These are phyloP conservation scores for Pogonus chalceus DNA, from an alignment of 1,140 invertebrate species.

Conservation along the genomic window DNA sequence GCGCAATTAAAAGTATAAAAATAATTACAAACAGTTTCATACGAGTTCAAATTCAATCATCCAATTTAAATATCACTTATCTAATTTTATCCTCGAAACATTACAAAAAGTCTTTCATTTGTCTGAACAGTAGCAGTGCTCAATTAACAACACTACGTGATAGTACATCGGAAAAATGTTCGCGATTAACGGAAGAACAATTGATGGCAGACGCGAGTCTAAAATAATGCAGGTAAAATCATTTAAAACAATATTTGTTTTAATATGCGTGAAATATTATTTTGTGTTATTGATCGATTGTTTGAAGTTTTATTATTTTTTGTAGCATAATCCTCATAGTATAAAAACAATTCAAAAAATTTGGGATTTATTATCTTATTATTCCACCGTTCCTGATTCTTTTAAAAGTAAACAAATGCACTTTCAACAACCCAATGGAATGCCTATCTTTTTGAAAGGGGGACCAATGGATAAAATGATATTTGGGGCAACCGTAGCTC, in stretches of 20 bases:
- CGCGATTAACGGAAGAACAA: no score
- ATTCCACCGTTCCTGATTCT: background rate
- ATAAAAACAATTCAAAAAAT: background rate
- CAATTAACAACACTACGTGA: no score
- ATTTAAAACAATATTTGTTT: background rate
- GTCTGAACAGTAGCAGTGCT: no score
- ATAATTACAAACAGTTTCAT: no score
- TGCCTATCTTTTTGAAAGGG: conserved; percentile 37
- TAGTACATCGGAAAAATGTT: no score
- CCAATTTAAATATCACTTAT: no score
- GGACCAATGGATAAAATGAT: conserved; percentile 39
- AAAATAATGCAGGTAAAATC: background rate
- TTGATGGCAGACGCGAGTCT: background rate
- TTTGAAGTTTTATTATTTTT: no score
- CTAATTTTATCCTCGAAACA: no score
- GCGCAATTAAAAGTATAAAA: no score
- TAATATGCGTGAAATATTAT: background rate
- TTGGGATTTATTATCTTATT: background rate
- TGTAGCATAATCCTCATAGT: background rate
- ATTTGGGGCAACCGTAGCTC: conserved; percentile 32
- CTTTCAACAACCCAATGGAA: conserved; percentile 34
- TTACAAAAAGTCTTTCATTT: no score
- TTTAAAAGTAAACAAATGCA: background rate
- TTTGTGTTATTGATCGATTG: background rate
- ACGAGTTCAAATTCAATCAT: no score